phyloP scores from a whole-genome alignment of 1,140 invertebrate genomes.

The Xylocopa sonorina region DNA sequence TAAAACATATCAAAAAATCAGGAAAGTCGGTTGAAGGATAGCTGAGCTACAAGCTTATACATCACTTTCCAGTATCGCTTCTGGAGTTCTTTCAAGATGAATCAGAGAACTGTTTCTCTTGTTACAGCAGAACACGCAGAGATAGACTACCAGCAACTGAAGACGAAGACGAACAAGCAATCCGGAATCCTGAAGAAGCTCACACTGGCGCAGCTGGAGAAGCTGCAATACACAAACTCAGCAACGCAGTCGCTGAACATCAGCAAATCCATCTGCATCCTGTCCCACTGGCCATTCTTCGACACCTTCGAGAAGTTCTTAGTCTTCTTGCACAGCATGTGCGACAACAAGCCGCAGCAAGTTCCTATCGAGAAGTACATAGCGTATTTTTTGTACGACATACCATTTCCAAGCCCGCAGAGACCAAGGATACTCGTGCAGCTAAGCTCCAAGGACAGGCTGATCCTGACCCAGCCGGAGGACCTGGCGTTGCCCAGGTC shows the following conservation, averaged over 20 bases:
- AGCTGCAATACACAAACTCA: conserved; percentile 77
- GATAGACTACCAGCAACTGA: conserved; percentile 67
- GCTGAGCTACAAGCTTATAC: too few relatives aligned
- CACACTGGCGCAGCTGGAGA: conserved; percentile 74
- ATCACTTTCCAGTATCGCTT: too few relatives aligned
- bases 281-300: conserved; percentile 99
- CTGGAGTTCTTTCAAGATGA: too few relatives aligned
- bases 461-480: conserved; percentile 96
- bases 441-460: conserved; percentile 85
- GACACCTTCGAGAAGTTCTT: conserved; percentile 96
- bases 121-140: conserved; percentile 63
- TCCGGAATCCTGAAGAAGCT: conserved; percentile 78
- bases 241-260: conserved; percentile 88
- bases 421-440: conserved; percentile 89
- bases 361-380: conserved; percentile 98
- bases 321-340: conserved; percentile 91
- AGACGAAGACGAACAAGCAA: conserved; percentile 73
- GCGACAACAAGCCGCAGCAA: conserved; percentile 88
- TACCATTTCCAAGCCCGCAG: conserved; percentile 97
- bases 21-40: too few relatives aligned
- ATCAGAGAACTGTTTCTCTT: too few relatives aligned
- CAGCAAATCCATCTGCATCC: conserved; percentile 97
- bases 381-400: conserved; percentile 96
- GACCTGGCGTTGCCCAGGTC: conserved; percentile 96
- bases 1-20: too few relatives aligned